Evolutionary conservation across 2,888 invertebrate genomes (phyloP).

Genomic region (Drosophila pegasa): DNA sequence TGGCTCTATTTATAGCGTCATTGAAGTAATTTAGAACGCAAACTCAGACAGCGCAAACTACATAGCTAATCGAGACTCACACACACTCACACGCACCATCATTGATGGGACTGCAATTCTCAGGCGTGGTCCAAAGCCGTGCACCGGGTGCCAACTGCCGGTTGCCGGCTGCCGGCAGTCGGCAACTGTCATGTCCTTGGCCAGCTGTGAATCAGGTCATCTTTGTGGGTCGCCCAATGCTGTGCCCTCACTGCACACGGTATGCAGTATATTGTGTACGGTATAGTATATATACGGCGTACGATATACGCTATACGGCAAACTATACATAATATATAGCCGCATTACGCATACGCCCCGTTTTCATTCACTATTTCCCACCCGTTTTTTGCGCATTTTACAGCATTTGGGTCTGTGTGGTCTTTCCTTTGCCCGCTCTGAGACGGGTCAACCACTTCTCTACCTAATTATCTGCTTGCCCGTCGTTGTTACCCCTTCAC

Average conservation of each 20-base stretch:
- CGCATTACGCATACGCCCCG: constrained; percentile 31
- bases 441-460: constrained; percentile 28
- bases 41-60: constrained; percentile 31
- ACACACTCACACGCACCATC: constrained; percentile 6
- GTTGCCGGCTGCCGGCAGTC: not conserved
- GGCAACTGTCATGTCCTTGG: constrained; percentile 35
- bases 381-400: constrained; percentile 1
- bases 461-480: constrained; percentile 35
- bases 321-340: not conserved
- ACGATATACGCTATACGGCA: too few relatives aligned
- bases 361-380: not conserved
- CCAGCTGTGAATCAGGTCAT: constrained; percentile 28
- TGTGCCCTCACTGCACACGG: not conserved
- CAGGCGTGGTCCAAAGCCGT: constrained; percentile 3
- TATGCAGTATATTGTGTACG: not conserved
- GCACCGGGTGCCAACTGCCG: not conserved
- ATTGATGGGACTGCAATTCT: constrained; percentile 40
- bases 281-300: too few relatives aligned
- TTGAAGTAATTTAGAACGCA: constrained; percentile 44
- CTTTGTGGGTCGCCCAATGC: constrained; percentile 5
- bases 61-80: constrained; percentile 23
- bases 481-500: constrained; percentile 8
- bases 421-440: not conserved
- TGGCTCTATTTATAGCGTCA: constrained; percentile 45
- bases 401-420: not conserved